Evolutionary conservation across 2,113 vertebrate species (phyloP).

Genomic region (Cettia cetti): DNA sequence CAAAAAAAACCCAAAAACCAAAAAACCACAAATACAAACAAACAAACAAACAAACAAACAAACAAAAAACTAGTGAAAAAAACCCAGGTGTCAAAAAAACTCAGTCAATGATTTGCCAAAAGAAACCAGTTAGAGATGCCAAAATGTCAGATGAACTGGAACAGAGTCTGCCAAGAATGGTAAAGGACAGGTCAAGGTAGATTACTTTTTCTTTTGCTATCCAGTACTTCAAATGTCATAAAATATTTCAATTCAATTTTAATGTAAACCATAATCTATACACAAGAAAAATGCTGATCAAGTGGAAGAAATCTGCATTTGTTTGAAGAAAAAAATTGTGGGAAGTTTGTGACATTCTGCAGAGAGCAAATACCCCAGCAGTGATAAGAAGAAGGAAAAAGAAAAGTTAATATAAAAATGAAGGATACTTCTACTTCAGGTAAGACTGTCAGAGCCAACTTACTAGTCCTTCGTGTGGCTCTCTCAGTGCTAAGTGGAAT

Average conservation of each 20-base stretch:
- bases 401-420: not conserved
- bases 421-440: not conserved
- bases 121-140: not conserved
- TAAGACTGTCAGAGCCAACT: not conserved
- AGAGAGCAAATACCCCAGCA: not conserved
- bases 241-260: not conserved
- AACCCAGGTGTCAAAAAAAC: not conserved
- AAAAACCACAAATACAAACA: too few species aligned
- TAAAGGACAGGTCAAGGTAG: not conserved
- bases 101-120: conserved; percentile 9
- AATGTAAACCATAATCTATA: not conserved
- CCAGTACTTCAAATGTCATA: not conserved
- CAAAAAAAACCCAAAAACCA: too few species aligned
- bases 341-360: not conserved
- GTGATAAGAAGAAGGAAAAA: not conserved
- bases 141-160: not conserved
- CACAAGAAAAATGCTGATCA: not conserved
- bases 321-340: not conserved
- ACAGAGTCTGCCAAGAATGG: not conserved
- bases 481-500: not conserved
- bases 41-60: too few species aligned
- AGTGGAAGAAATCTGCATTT: not conserved
- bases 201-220: not conserved
- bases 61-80: not conserved
- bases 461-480: not conserved